Conservation (phyloP, 2,888 invertebrate species). For the Sympetrum striolatum region DNA sequence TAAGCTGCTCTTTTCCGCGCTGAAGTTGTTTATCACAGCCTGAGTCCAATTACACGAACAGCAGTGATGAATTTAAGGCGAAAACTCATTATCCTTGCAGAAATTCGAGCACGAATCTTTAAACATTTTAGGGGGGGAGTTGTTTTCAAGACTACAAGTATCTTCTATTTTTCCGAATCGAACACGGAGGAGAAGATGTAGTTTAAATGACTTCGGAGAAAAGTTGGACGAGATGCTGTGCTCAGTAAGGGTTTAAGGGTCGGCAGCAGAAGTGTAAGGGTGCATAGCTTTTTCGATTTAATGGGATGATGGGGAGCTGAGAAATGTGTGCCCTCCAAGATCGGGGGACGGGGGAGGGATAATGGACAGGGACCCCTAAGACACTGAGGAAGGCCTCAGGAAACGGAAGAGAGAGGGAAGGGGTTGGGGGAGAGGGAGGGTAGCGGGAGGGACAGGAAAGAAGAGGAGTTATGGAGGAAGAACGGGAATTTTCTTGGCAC, state of each 20-base stretch:
- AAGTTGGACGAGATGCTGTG: neutral
- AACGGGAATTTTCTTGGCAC: neutral
- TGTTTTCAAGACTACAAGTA: no score
- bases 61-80: no score
- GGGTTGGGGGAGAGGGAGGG: neutral
- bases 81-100: no score
- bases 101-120: no score
- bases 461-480: neutral
- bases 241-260: neutral
- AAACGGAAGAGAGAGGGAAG: neutral
- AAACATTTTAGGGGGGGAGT: no score
- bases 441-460: neutral
- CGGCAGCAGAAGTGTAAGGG: neutral
- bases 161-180: no score
- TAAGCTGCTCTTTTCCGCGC: no score
- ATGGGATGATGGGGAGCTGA: no score
- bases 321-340: neutral
- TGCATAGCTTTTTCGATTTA: neutral
- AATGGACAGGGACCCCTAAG: neutral
- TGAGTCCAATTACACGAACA: no score
- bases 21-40: no score
- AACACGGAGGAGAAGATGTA: no score
- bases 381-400: neutral
- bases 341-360: neutral
- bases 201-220: neutral